Evolutionary conservation across 2,113 vertebrate species (phyloP).

Genomic region (Todiramphus chloris): DNA sequence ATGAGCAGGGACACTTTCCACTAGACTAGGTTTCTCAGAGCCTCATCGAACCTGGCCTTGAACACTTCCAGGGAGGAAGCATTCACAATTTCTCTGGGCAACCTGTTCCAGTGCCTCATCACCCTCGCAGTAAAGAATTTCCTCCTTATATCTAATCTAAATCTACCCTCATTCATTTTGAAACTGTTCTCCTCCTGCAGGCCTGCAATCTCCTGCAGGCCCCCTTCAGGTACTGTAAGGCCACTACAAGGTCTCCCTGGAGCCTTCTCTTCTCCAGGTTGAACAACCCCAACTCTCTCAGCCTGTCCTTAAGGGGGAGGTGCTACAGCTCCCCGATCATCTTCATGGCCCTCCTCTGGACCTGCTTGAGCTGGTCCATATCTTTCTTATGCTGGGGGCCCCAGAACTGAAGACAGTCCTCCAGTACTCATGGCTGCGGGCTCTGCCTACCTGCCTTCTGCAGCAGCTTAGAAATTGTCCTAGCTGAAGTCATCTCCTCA

Average conservation of each 20-base stretch:
- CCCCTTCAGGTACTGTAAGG: not conserved
- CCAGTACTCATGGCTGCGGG: not conserved
- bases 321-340: not conserved
- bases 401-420: not conserved
- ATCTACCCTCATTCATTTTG: not conserved
- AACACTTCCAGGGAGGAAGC: not conserved
- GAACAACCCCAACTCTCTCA: not conserved
- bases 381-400: not conserved
- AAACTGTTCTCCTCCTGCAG: not conserved
- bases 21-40: not conserved
- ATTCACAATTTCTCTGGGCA: not conserved
- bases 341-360: not conserved
- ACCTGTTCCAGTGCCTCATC: not conserved
- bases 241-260: not conserved
- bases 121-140: not conserved
- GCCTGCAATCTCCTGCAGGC: not conserved
- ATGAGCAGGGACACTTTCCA: not conserved
- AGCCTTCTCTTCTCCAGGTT: not conserved
- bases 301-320: not conserved
- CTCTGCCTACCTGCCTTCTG: not conserved
- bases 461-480: not conserved
- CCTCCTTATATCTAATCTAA: not conserved
- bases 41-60: not conserved
- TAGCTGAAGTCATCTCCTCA: not conserved
- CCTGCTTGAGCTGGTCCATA: not conserved